Base-by-base conservation (phyloP, 2,888 invertebrate genomes). In the Cryptophagus acutangulus region DNA sequence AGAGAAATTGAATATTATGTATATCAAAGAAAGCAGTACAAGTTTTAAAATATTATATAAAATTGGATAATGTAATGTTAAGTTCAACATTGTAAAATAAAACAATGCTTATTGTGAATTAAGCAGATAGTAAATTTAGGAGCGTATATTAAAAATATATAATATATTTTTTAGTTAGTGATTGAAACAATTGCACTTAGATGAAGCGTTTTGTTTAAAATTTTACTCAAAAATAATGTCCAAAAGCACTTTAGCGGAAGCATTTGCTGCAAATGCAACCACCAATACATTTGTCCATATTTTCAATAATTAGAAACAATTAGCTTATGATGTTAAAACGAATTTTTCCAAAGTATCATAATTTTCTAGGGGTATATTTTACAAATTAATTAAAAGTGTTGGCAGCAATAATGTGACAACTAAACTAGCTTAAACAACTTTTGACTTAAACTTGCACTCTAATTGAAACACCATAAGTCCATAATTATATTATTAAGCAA, bases 261-360 rank as follows among this genome's bases (percentile, higher is more conserved):
- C n/a, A n/a, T n/a, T n/a, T n/a, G n/a, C n/a, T n/a, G n/a, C n/a
- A n/a, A n/a, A 26, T 12, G 26, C n/a, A 26, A 20, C 20, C 6
- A 9, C 6, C 20, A 20, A 20, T 20, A 8, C 20, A 20, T 12
- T 26, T 26, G 26, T 26, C 26, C 26, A 26, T 26, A 26, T 26
- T 26, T 26, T 26, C 12, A 26, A 26, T 26, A 26, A 20, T 20
- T n/a, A 26, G n/a, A 31, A 15, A 3, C 8, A 13, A 31, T 15
- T 31, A 31, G 31, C 31, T 31, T 31, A 31, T 31, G 31, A 31
- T 16, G 31, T 31, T 31, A 3, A 31, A 31, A 31, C 31, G 31
- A 31, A 31, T 31, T 31, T 31, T 31, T 16, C 16, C 24, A 20
- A 20, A 20, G 6, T 20, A 8, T 20, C n/a, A 20, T 20, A 20